Conservation (phyloP, 2,113 vertebrate genomes). For the Pluvianellus socialis region DNA sequence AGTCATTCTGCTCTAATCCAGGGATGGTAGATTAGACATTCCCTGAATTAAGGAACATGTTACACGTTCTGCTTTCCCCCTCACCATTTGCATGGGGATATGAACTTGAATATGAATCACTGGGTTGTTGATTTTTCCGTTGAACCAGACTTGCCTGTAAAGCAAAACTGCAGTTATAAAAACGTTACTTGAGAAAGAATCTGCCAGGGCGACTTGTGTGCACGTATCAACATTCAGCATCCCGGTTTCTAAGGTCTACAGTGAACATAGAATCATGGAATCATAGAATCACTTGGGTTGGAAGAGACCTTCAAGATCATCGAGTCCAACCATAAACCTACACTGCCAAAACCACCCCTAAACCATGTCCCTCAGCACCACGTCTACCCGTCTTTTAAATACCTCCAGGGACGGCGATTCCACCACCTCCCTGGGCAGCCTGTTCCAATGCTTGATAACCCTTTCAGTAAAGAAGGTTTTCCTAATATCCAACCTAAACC, state of each 20-base stretch:
- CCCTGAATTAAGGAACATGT: accelerated
- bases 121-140: background rate
- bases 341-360: too few species aligned
- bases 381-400: too few species aligned
- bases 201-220: background rate
- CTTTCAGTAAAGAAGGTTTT: too few species aligned
- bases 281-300: too few species aligned
- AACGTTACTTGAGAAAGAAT: background rate
- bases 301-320: too few species aligned
- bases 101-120: background rate
- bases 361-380: too few species aligned
- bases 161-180: background rate
- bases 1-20: background rate
- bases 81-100: background rate
- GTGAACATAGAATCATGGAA: background rate
- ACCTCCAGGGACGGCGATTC: too few species aligned
- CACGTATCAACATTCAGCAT: background rate
- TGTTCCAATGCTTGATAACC: too few species aligned
- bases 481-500: too few species aligned
- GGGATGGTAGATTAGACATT: background rate
- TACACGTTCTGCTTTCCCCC: background rate
- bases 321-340: too few species aligned
- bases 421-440: too few species aligned
- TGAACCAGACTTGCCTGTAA: background rate
- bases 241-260: background rate